These are phyloP conservation scores for Amazona guildingii DNA, from an alignment of 2,113 vertebrate genomes.

Conservation along the genomic window DNA sequence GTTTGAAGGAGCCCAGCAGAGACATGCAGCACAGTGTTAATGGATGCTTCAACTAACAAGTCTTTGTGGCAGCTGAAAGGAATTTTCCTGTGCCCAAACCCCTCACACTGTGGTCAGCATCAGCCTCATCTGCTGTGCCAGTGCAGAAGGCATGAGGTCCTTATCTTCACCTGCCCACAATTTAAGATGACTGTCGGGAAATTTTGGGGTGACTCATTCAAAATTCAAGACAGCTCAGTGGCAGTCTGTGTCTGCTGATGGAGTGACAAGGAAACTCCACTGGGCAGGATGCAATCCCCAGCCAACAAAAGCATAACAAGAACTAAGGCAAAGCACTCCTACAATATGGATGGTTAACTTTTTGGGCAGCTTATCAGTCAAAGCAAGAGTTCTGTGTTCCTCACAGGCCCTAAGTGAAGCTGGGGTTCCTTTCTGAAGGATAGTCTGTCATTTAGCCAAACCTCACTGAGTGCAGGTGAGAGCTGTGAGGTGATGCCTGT, in stretches of 20 bases:
- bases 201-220: background rate
- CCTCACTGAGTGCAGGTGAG: fast-evolving
- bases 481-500: background rate
- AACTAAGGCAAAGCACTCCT: background rate
- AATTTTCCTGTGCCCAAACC: background rate
- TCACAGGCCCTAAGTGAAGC: background rate
- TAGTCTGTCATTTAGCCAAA: background rate
- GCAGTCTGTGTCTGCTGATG: background rate
- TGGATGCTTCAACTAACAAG: background rate
- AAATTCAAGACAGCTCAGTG: background rate
- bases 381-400: background rate
- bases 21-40: background rate
- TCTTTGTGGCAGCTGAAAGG: fast-evolving
- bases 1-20: background rate
- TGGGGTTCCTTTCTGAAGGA: background rate
- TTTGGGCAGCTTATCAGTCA: background rate
- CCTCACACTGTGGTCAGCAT: background rate
- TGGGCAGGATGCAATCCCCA: background rate
- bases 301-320: background rate
- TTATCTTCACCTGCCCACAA: background rate
- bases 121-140: background rate
- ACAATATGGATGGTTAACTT: background rate
- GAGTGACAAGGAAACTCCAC: background rate
- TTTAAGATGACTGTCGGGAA: background rate
- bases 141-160: background rate